Base-by-base conservation (phyloP, 1,140 invertebrate species). In the Drosophila pruinosa region DNA sequence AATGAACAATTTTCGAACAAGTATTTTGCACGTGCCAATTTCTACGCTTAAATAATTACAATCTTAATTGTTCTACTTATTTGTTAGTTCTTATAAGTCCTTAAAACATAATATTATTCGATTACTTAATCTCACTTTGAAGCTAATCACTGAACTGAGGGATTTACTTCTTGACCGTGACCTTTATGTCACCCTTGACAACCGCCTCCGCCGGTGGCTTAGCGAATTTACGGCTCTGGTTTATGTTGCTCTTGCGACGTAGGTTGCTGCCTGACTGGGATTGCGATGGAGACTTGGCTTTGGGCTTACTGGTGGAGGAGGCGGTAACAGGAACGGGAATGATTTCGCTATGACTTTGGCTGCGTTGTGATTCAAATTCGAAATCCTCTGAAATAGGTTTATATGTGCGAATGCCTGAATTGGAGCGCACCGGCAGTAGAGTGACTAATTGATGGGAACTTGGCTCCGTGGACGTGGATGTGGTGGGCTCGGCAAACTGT, bases 361-460 rank as follows among this genome's bases (percentile, higher is more conserved):
- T 76, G 15, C 80, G 76, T 50, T 64, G 62, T 4, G 74, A 72
- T 1, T 81, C 78, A 7, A 45, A 21, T n/a, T 62, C 64, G 1
- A 38, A 21, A 7, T 76, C 80, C n/a, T 72, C 80, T 2, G 64
- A 28, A 3, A 72, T 41, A 0, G 81, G 77, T n/a, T 77, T 88
- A 41, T 90, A 90, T 0, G 83, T 91, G 21, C 91, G 85, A 24
- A 91, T 91, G 3, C 91, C 91, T 0, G 90, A 91, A 34, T 91
- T 91, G 1, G 91, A 91, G 15, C 89, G 73, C 0, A 91, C 91
- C 0, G 91, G 91, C 4, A 91, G 71, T 2, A 91, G 53, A 0
- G 91, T 91, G 4, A 91, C 89, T 21, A 91, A 54, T n/a, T 73
- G 72, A 47, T 90, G 89, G 4, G 70, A 53, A 38, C 68, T 89